Evolutionary conservation across 2,113 vertebrate genomes (phyloP).

Genomic region (Pterophyllum scalare): DNA sequence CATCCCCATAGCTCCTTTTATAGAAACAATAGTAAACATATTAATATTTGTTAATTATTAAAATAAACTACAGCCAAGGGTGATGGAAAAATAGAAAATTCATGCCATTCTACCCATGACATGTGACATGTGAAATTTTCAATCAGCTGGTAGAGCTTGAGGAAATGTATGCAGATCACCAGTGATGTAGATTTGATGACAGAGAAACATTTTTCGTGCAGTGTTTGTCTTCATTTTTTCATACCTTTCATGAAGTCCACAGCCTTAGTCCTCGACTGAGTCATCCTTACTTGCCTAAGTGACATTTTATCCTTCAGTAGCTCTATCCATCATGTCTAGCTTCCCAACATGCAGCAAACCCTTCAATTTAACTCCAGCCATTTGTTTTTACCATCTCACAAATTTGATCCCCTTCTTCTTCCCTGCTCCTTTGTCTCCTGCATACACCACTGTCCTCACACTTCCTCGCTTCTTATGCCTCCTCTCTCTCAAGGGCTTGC

Average conservation of each 20-base stretch:
- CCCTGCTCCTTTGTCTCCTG: slow-evolving; percentile 1
- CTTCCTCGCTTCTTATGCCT: slow-evolving; percentile 2
- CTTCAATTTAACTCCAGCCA: slow-evolving; percentile 26
- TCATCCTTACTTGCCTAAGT: neutral
- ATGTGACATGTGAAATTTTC: no score
- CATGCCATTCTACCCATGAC: no score
- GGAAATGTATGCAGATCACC: no score
- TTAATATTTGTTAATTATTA: neutral
- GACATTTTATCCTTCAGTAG: slow-evolving; percentile 17
- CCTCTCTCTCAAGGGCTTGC: neutral
- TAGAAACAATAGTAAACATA: no score
- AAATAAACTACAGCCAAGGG: neutral
- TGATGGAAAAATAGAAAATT: neutral
- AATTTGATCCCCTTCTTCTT: slow-evolving; percentile 16
- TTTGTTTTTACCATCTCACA: slow-evolving; percentile 15
- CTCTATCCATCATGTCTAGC: slow-evolving; percentile 13
- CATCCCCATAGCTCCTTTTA: no score
- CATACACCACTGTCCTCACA: neutral
- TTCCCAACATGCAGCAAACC: neutral
- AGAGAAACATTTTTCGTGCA: neutral
- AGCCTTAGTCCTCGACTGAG: neutral
- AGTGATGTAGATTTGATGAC: no score
- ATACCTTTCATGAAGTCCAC: neutral
- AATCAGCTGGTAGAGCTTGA: no score
- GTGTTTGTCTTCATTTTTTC: no score